Conservation (phyloP, 2,113 vertebrate species). For the Xenopus laevis region DNA sequence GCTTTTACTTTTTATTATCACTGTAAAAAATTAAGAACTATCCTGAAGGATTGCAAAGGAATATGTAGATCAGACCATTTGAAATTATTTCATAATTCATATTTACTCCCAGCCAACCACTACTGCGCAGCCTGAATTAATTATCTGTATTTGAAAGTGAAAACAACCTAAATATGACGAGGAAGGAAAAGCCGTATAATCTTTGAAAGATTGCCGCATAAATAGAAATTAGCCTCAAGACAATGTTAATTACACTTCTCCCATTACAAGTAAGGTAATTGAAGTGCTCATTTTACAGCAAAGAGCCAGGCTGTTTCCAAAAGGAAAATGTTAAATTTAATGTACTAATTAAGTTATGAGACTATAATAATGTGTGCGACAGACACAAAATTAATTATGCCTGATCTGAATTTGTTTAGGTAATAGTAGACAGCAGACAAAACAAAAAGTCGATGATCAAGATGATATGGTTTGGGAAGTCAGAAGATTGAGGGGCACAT, state of each 20-base stretch:
- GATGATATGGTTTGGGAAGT: slow-evolving; percentile 35
- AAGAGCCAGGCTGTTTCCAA: slow-evolving; percentile 15
- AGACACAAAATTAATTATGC: slow-evolving; percentile 39
- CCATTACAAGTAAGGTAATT: slow-evolving; percentile 42
- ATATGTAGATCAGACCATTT: slow-evolving; percentile 34
- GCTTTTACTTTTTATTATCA: slow-evolving; percentile 19
- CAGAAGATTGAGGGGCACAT: too few relatives aligned
- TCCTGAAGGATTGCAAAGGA: slow-evolving; percentile 31
- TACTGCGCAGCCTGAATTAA: slow-evolving; percentile 39
- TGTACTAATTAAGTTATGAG: slow-evolving; percentile 44
- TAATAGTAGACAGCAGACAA: slow-evolving; percentile 47
- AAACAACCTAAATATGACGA: slow-evolving; percentile 39
- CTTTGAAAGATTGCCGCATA: slow-evolving; percentile 41
- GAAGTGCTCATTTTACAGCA: slow-evolving; percentile 39
- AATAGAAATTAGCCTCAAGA: slow-evolving; percentile 44
- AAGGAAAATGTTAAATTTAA: slow-evolving; percentile 42
- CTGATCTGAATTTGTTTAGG: slow-evolving; percentile 41
- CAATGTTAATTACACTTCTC: slow-evolving; percentile 44
- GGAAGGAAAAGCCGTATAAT: slow-evolving; percentile 35
- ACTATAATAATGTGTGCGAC: slow-evolving; percentile 43
- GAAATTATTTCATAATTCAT: slow-evolving; percentile 47
- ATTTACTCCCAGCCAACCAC: slow-evolving; percentile 41
- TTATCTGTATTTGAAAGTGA: slow-evolving; percentile 42
- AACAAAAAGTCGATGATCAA: slow-evolving; percentile 27
- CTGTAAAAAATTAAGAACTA: slow-evolving; percentile 27